Conservation (phyloP, 2,113 vertebrate species). For the Paraplagusia blochii region DNA sequence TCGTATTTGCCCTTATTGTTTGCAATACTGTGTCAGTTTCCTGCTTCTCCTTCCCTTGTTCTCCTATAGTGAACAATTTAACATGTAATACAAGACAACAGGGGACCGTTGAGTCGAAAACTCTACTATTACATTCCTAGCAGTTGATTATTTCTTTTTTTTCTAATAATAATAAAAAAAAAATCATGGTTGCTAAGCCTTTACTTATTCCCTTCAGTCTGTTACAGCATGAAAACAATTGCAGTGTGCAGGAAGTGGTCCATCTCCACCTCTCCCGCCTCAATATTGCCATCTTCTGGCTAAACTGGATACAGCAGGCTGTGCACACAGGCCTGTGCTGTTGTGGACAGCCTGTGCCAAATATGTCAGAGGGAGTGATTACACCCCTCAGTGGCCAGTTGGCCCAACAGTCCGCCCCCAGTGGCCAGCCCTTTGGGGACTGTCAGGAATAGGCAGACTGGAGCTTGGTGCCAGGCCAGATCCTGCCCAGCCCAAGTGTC, state of each 20-base stretch:
- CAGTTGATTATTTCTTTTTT: neutral
- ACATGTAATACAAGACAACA: slow-evolving; percentile 3
- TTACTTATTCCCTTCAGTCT: slow-evolving; percentile 11
- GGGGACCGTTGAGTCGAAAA: slow-evolving; percentile 9
- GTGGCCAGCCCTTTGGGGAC: slow-evolving; percentile 66
- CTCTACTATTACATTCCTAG: slow-evolving; percentile 7
- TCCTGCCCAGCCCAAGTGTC: slow-evolving; percentile 61
- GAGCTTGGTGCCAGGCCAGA: slow-evolving; percentile 66
- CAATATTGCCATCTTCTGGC: slow-evolving; percentile 76
- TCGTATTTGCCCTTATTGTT: neutral
- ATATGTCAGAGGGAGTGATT: slow-evolving; percentile 74
- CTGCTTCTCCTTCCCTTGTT: neutral
- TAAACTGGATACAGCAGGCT: slow-evolving; percentile 52
- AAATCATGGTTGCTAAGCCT: slow-evolving; percentile 19
- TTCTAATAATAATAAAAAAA: slow-evolving; percentile 17
- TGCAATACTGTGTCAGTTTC: neutral
- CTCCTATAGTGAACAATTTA: neutral
- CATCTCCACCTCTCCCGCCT: slow-evolving; percentile 51
- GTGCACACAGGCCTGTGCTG: slow-evolving; percentile 29
- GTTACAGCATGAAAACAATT: slow-evolving; percentile 22
- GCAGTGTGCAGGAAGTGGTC: slow-evolving; percentile 19
- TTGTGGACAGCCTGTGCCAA: slow-evolving; percentile 59
- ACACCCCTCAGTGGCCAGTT: slow-evolving; percentile 72
- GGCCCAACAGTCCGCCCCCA: slow-evolving; percentile 66
- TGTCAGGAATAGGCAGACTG: slow-evolving; percentile 60